Percentiles rank a stretch among this genome's conserved stretches.
Conservation (phyloP, 2,888 invertebrate species). For the Altica lythri region DNA sequence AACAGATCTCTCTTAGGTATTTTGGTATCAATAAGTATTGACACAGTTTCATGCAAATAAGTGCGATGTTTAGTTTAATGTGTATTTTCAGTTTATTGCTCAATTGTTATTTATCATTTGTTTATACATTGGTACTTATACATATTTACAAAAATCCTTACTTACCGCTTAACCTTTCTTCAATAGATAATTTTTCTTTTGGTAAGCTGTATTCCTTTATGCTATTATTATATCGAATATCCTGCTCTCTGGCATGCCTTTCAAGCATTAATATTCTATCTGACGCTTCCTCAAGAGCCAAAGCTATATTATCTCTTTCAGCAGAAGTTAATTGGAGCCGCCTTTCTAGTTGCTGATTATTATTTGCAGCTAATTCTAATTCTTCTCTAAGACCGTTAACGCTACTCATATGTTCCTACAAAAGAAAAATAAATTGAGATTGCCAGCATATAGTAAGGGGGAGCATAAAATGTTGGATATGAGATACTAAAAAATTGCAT, state of each 20-base stretch:
- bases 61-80: too few species aligned
- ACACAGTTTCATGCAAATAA: too few species aligned
- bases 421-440: slow-evolving; percentile 17
- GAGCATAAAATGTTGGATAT: too few species aligned
- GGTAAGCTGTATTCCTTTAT: slow-evolving; percentile 54
- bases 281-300: slow-evolving; percentile 86
- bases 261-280: slow-evolving; percentile 87
- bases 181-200: slow-evolving; percentile 53
- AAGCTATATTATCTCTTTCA: slow-evolving; percentile 79
- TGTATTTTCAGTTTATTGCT: too few species aligned
- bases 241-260: slow-evolving; percentile 81
- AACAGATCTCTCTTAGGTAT: too few species aligned
- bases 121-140: too few species aligned
- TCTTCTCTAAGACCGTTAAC: slow-evolving; percentile 87
- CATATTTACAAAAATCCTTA: too few species aligned
- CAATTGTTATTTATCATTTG: too few species aligned
- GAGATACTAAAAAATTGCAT: too few species aligned
- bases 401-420: slow-evolving; percentile 87
- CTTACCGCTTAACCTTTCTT: slow-evolving; percentile 61
- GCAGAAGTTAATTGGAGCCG: slow-evolving; percentile 72
- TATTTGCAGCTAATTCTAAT: slow-evolving; percentile 80
- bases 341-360: slow-evolving; percentile 83
- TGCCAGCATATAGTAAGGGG: too few species aligned
- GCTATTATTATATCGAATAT: slow-evolving; percentile 55
- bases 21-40: too few species aligned